These are phyloP conservation scores for Drosophila maculinotata DNA, from an alignment of 2,888 invertebrate genomes.

Conservation along the genomic window DNA sequence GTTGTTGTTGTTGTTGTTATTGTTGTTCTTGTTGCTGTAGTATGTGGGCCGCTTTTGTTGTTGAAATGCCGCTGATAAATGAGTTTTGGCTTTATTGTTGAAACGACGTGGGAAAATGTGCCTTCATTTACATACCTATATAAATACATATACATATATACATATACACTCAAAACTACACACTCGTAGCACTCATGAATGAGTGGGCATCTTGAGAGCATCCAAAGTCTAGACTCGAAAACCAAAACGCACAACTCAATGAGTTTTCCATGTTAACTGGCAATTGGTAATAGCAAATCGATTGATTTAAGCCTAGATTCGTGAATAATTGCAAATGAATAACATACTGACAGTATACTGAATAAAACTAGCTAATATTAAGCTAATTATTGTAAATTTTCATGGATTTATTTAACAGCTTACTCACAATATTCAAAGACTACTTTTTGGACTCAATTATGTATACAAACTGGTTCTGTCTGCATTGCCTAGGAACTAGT, in stretches of 20 bases:
- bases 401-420: too few species aligned
- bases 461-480: too few species aligned
- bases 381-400: too few species aligned
- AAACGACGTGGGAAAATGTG: constrained; percentile 73
- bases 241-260: constrained; percentile 7
- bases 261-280: too few species aligned
- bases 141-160: constrained; percentile 1
- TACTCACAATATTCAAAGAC: too few species aligned
- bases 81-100: constrained; percentile 71
- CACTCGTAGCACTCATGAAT: constrained; percentile 35
- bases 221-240: constrained; percentile 28
- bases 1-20: constrained; percentile 19
- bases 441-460: too few species aligned
- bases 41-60: constrained; percentile 68
- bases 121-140: constrained; percentile 62
- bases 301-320: constrained; percentile 29
- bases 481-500: too few species aligned
- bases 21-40: constrained; percentile 37
- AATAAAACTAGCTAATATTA: not conserved
- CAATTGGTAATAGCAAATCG: constrained; percentile 19
- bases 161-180: constrained; percentile 11
- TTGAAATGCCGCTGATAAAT: constrained; percentile 75
- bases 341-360: not conserved
- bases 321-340: constrained; percentile 25
- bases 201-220: constrained; percentile 52